Percentiles rank a stretch among this genome's conserved stretches.
Conservation (phyloP, 2,888 invertebrate genomes). For the Xylota sylvarum region DNA sequence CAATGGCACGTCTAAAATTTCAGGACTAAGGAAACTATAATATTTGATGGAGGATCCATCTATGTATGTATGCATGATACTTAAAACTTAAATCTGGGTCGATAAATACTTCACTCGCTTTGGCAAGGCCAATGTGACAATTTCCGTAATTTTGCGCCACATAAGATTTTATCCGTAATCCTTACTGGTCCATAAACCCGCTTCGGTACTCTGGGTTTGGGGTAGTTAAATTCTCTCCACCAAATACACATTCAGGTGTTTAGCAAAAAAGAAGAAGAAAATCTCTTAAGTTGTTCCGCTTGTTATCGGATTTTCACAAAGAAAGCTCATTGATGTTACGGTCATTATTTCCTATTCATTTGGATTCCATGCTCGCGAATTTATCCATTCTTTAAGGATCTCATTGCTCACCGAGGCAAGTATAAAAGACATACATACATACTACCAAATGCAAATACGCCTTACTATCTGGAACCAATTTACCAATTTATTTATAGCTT, state of each 20-base stretch:
- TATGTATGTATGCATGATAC: no score
- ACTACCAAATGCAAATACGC: constrained; percentile 3
- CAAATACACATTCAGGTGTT: background rate
- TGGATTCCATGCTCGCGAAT: background rate
- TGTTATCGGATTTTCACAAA: background rate
- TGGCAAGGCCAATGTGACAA: background rate
- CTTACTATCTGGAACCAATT: constrained; percentile 46
- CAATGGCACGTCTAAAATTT: no score
- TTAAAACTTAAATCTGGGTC: background rate
- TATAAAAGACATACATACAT: background rate
- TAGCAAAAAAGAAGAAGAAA: background rate
- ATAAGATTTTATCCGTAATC: background rate
- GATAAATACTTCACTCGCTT: background rate
- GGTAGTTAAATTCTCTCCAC: background rate
- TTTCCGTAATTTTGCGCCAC: constrained; percentile 17
- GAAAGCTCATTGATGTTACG: background rate
- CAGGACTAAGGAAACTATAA: no score
- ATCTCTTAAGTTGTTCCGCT: background rate
- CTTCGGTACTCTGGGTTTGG: background rate
- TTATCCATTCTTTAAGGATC: background rate
- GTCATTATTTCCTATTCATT: background rate
- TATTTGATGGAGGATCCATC: no score
- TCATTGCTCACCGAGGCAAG: background rate
- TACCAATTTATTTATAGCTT: constrained; percentile 32
- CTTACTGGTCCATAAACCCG: constrained; percentile 11